These are phyloP conservation scores for Octomys mimax DNA, from an alignment of 2,797 vertebrate genomes.

Conservation along the genomic window DNA sequence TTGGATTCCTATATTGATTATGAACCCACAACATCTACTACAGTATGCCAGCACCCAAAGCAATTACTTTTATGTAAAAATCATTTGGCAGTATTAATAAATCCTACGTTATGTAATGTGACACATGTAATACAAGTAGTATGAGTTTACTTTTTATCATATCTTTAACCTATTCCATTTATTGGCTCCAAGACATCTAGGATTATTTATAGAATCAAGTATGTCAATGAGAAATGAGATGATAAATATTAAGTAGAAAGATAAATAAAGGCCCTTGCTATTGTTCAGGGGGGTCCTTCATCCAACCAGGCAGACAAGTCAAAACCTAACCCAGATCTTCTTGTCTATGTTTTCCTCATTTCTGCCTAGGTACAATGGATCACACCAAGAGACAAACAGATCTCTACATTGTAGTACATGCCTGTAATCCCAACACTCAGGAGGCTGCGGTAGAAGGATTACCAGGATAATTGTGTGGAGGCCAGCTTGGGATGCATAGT, in stretches of 20 bases:
- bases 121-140: conserved; percentile 36
- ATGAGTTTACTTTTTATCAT: neutral
- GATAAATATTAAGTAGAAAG: neutral
- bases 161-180: neutral
- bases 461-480: too few species aligned
- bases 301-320: too few species aligned
- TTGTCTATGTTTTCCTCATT: too few species aligned
- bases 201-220: neutral
- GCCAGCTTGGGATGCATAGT: neutral
- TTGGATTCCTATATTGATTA: too few species aligned
- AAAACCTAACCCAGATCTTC: too few species aligned
- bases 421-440: neutral
- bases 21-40: neutral
- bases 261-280: neutral
- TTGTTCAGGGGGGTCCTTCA: too few species aligned
- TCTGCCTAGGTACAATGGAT: too few species aligned
- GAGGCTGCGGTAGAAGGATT: neutral
- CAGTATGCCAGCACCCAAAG: neutral
- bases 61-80: neutral
- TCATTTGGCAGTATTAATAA: conserved; percentile 22
- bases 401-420: neutral
- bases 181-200: neutral
- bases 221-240: conserved; percentile 39
- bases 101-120: neutral
- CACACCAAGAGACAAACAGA: too few species aligned